These are phyloP conservation scores for Pseudachorutes palmiensis DNA, from an alignment of 1,140 invertebrate genomes.

Conservation along the genomic window DNA sequence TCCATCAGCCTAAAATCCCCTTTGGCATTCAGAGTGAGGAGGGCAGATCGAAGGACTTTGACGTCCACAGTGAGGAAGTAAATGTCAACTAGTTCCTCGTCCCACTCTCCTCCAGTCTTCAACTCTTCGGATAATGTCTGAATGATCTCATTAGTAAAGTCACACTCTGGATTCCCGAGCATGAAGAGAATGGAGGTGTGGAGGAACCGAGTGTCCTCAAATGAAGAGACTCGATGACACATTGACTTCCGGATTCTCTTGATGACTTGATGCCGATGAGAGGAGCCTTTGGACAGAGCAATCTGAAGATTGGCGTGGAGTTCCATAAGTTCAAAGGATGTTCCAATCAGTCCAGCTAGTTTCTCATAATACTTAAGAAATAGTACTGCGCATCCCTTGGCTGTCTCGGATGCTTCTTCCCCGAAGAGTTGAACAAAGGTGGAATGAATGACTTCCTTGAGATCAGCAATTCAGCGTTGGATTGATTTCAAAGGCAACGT, in stretches of 20 bases:
- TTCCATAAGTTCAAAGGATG: neutral
- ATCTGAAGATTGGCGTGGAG: neutral
- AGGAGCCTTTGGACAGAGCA: neutral
- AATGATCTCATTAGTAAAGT: neutral
- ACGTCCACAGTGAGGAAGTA: neutral
- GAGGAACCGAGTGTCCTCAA: neutral
- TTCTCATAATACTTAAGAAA: neutral
- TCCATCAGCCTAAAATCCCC: neutral
- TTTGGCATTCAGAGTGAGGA: neutral
- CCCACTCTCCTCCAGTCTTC: neutral
- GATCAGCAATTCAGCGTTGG: neutral
- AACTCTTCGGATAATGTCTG: neutral
- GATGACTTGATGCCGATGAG: neutral
- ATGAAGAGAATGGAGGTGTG: neutral
- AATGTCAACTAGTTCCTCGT: neutral
- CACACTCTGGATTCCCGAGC: neutral
- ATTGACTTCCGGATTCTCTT: neutral
- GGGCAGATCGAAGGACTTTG: neutral
- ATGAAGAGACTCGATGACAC: neutral
- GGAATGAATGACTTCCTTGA: neutral
- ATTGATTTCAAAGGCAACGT: constrained; percentile 4
- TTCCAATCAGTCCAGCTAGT: neutral
- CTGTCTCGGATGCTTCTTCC: neutral
- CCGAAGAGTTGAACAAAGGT: neutral
- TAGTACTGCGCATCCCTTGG: neutral